Base-by-base conservation (phyloP, 2,113 vertebrate genomes). In the Chaetops frenatus region DNA sequence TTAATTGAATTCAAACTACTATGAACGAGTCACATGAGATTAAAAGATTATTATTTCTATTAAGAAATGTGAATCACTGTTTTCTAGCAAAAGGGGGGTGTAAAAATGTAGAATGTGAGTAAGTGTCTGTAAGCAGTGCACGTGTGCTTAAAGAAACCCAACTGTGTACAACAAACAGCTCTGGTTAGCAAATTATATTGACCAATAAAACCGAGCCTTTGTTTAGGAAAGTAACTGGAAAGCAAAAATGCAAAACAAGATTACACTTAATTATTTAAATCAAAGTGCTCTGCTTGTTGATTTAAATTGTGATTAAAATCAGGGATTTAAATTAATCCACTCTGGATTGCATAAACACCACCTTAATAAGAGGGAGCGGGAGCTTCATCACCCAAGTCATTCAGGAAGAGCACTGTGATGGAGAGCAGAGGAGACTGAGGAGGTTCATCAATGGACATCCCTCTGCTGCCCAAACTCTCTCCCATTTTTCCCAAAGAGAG, bases 251-350 rank as follows among this genome's bases (percentile, higher is more conserved):
- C 83, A 96, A 92, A 95, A 81, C 50, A 84, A 94, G 77, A 91
- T 92, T 92, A 94, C 44, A 42, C 61, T 74, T 94, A 81, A 94
- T 97, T 94, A 95, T 95, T 96, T 95, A 95, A 95, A 95, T 92
- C 92, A 92, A 86, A 96, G 73, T 25, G 44, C 54, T 91, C 93
- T 85, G 73, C 78, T 85, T 84, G 83, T 91, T 94, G 93, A 95
- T 94, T 96, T 82, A 79, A 97, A 95, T 72, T 81, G 89, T 91
- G 95, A 97, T 96, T 97, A 95, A 93, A 95, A 96, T 92, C 91
- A 78, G 60, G 42, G 88, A 95, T 95, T 97, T 96, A 94, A 94
- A 95, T 94, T 91, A 95, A 96, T 92, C 86, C 81, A 53, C 51
- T 81, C 69, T 65, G 81, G 69, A 94, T 87, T 96, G 92, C 88